Evolutionary conservation across 2,113 vertebrate genomes (phyloP).

Genomic region (Oreochromis niloticus): DNA sequence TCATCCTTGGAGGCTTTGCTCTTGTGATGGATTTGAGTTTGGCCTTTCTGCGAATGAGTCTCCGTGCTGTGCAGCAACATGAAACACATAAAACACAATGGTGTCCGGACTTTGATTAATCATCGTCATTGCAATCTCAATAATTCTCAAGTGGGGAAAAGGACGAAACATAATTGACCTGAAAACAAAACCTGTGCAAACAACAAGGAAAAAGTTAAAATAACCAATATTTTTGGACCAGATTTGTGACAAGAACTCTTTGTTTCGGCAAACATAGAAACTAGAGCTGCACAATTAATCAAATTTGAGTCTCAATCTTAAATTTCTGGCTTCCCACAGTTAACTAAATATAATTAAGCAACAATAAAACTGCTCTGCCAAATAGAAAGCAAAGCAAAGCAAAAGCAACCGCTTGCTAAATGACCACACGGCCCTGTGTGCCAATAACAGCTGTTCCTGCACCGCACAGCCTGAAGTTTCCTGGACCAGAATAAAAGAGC

Average conservation of each 20-base stretch:
- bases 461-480: background rate
- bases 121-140: background rate
- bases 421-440: background rate
- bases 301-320: rapidly evolving
- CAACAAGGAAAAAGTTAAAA: background rate
- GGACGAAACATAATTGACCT: background rate
- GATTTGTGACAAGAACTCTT: rapidly evolving
- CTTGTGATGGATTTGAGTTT: background rate
- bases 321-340: background rate
- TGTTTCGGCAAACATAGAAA: rapidly evolving
- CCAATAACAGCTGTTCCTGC: background rate
- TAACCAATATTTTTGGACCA: background rate
- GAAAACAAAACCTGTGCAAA: background rate
- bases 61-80: background rate
- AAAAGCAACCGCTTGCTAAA: background rate
- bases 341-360: background rate
- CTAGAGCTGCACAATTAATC: background rate
- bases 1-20: background rate
- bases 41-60: background rate
- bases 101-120: rapidly evolving
- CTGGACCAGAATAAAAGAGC: background rate
- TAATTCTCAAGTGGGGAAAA: background rate
- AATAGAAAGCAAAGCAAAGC: background rate
- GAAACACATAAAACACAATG: background rate
- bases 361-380: background rate